phyloP scores from a whole-genome alignment of 2,888 invertebrate species.

The Eucriotettix oculatus region DNA sequence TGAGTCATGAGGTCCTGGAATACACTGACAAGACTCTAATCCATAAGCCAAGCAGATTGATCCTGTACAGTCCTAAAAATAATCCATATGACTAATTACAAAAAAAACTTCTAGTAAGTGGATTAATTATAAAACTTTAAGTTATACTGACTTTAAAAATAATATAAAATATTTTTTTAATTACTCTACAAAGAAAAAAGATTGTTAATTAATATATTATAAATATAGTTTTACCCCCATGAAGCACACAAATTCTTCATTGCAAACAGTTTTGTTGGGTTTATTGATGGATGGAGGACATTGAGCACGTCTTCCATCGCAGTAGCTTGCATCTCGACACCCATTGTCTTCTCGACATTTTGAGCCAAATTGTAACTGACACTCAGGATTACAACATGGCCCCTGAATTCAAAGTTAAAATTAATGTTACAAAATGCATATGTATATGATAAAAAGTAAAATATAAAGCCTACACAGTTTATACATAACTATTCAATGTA shows the following conservation, averaged over 20 bases:
- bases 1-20: conserved; percentile 58
- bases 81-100: neutral
- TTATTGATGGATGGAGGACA: conserved; percentile 89
- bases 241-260: conserved; percentile 92
- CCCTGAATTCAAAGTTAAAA: conserved; percentile 38
- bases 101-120: no score
- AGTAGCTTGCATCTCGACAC: conserved; percentile 81
- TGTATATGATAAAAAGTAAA: no score
- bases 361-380: conserved; percentile 68
- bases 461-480: no score
- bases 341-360: conserved; percentile 89
- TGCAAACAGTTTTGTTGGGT: conserved; percentile 88
- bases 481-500: no score
- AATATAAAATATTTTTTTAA: no score
- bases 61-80: conserved; percentile 74
- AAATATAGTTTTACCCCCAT: conserved; percentile 52
- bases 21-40: conserved; percentile 88
- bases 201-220: no score
- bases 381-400: conserved; percentile 84
- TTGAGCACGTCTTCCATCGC: conserved; percentile 72
- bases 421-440: no score
- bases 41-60: conserved; percentile 96
- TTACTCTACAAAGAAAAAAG: no score
- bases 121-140: no score
- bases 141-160: no score